A percentile compares a stretch with the other conserved stretches of the same genome.
phyloP scores from a whole-genome alignment of 2,888 invertebrate species.

The Scaptomyza caliginosa region DNA sequence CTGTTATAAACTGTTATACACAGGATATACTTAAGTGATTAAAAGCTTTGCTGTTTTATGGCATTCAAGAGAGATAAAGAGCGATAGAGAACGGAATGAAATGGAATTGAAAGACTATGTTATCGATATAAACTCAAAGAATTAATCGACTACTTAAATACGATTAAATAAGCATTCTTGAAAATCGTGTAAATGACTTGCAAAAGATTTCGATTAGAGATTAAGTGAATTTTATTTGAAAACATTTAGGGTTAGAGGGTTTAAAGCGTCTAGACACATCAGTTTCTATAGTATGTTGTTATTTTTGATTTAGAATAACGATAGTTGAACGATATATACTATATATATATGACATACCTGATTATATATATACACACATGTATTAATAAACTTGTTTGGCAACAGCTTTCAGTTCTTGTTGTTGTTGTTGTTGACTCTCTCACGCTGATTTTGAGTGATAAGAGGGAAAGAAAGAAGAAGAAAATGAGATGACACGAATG shows the following conservation, averaged over 20 bases:
- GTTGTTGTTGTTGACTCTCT: neutral
- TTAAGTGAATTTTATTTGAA: neutral
- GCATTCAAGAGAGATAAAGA: no score
- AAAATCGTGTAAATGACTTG: neutral
- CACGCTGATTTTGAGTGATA: constrained; percentile 46
- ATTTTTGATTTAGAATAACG: neutral
- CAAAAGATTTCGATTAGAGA: neutral
- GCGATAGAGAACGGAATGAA: no score
- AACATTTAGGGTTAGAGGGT: neutral
- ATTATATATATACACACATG: neutral
- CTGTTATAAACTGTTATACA: neutral
- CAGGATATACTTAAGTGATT: neutral
- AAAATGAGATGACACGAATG: constrained; percentile 25
- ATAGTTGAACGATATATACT: neutral
- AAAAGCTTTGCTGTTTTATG: no score
- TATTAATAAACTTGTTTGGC: neutral
- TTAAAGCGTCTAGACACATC: neutral
- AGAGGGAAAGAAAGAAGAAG: no score
- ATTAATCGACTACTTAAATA: no score
- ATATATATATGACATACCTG: neutral
- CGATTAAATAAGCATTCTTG: no score
- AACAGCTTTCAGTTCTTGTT: neutral
- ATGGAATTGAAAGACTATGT: no score
- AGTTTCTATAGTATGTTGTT: neutral
- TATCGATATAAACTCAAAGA: no score